Base-by-base conservation (phyloP, 2,113 vertebrate genomes). In the Peromyscus maniculatus region DNA sequence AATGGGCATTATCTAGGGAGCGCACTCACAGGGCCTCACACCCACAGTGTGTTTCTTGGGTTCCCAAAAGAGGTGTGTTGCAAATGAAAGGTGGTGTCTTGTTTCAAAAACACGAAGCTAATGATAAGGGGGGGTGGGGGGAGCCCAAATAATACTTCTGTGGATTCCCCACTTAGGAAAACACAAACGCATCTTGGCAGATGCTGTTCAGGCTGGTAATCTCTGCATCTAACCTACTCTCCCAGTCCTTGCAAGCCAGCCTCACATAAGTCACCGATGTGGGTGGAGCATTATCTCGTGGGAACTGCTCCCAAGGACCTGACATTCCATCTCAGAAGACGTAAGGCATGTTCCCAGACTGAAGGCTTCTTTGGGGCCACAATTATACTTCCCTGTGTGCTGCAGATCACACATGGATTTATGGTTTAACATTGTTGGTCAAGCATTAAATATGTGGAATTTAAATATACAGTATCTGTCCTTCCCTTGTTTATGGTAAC, bases 251-350 rank as follows among this genome's bases (percentile, higher is more conserved):
- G 87, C 94, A 69, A 83, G 94, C 94, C 87, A 94, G 93, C 97
- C 98, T 95, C 92, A 72, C 89, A 71, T 94, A 98, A 98, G 95
- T 95, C 0, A 5, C 86, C 96, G 87, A 52, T n/a, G 11, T 97
- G 97, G 98, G 98, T 98, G 97, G 97, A 43, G 97, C 75, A 79
- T 95, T 87, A 16, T 94, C 97, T 97, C 91, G 93, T 98, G 96
- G 89, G 96, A 98, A 89, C 97, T 93, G 95, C 96, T 98, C 98
- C 98, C 98, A 98, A 64, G 46, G 79, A 97, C 97, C 96, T 96
- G 98, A 98, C 98, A 97, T 89, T 72, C 97, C 98, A 91, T 96
- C 97, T 64, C 49, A 93, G 88, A 91, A 92, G 80, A 91, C 97
- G 59, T 66, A 91, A 95, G 97, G 66, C 95, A 69, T 39, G 64